Percentiles rank a stretch among this genome's conserved stretches.
These are phyloP conservation scores for Gasterosteus aculeatus DNA, from an alignment of 2,113 vertebrate genomes.

Conservation along the genomic window DNA sequence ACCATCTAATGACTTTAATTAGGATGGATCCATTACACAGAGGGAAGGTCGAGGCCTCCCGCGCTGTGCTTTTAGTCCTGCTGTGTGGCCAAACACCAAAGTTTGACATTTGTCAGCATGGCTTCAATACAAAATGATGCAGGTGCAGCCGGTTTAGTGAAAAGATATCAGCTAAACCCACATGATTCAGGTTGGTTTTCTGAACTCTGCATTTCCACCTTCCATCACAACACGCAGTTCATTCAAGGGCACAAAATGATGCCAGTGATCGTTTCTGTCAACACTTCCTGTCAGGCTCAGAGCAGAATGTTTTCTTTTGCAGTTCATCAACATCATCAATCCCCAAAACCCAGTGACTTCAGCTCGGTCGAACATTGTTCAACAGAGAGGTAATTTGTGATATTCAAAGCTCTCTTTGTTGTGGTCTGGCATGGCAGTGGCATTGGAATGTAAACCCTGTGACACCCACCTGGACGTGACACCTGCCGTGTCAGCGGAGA, in stretches of 20 bases:
- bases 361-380: conserved; percentile 46
- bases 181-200: conserved; percentile 50
- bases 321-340: conserved; percentile 51
- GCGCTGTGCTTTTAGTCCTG: conserved; percentile 16
- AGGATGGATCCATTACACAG: background rate
- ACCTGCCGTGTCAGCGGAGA: conserved; percentile 51
- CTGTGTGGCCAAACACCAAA: conserved; percentile 15
- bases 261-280: conserved; percentile 50
- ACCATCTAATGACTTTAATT: conserved; percentile 26
- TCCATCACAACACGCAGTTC: conserved; percentile 51
- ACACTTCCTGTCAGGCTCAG: conserved; percentile 40
- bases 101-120: conserved; percentile 26
- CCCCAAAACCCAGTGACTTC: conserved; percentile 37
- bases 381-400: conserved; percentile 24
- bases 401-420: conserved; percentile 58
- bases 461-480: conserved; percentile 32
- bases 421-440: conserved; percentile 18
- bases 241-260: conserved; percentile 50
- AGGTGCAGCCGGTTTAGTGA: conserved; percentile 56
- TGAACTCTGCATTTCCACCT: conserved; percentile 51
- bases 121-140: conserved; percentile 48
- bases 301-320: conserved; percentile 40
- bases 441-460: conserved; percentile 30
- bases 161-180: conserved; percentile 53
- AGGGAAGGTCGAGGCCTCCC: conserved; percentile 17